phyloP scores from a whole-genome alignment of 2,797 vertebrate genomes.

The Chelon auratus region DNA sequence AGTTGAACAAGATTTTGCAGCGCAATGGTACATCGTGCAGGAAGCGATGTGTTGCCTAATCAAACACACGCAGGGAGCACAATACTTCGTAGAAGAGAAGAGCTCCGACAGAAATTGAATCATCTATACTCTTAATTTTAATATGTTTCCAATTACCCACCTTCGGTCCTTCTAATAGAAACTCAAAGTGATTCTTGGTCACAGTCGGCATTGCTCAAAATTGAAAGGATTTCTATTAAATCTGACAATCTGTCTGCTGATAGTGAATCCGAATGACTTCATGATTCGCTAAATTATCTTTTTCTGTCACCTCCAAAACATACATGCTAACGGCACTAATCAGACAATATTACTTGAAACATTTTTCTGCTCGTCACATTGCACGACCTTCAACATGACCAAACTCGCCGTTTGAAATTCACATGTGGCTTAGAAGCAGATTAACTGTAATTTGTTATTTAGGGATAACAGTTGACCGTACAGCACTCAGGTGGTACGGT shows the following conservation, averaged over 20 bases:
- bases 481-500: background rate
- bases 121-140: background rate
- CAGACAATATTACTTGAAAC: no score
- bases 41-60: background rate
- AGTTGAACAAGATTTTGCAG: background rate
- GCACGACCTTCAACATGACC: background rate
- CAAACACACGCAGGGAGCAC: background rate
- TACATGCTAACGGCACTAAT: no score
- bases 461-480: background rate
- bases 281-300: background rate
- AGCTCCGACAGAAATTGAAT: background rate
- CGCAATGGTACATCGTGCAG: background rate
- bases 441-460: background rate
- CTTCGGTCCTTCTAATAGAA: background rate
- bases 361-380: background rate
- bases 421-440: background rate
- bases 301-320: background rate
- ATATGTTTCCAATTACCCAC: no score
- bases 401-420: background rate
- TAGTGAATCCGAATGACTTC: background rate
- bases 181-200: background rate
- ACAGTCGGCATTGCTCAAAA: background rate
- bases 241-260: background rate
- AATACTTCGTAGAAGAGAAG: background rate
- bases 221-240: background rate